Conservation (phyloP, 2,888 invertebrate species). For the Cryptosula pallasiana region DNA sequence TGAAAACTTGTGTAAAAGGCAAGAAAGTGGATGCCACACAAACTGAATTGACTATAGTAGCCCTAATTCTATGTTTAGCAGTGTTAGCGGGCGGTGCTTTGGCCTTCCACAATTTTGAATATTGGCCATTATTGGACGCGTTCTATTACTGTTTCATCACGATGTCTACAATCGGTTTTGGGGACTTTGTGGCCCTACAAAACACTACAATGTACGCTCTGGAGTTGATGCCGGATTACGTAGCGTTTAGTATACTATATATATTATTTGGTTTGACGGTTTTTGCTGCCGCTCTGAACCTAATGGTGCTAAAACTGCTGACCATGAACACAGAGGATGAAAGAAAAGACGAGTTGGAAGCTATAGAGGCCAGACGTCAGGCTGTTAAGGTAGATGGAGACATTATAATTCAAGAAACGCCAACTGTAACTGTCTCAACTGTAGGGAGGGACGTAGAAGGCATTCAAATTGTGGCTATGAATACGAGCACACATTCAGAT, state of each 20-base stretch:
- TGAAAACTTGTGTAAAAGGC: slow-evolving; percentile 74
- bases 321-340: slow-evolving; percentile 96
- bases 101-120: slow-evolving; percentile 88
- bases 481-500: not conserved
- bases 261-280: slow-evolving; percentile 96
- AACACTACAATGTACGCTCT: slow-evolving; percentile 77
- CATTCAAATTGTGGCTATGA: not conserved
- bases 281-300: slow-evolving; percentile 95
- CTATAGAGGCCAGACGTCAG: slow-evolving; percentile 84
- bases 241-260: slow-evolving; percentile 91
- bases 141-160: slow-evolving; percentile 99
- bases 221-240: slow-evolving; percentile 90
- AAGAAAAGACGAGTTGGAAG: slow-evolving; percentile 89
- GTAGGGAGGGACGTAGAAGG: not conserved
- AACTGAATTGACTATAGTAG: slow-evolving; percentile 84
- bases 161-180: slow-evolving; percentile 92
- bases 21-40: slow-evolving; percentile 70
- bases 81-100: slow-evolving; percentile 92
- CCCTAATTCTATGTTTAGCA: slow-evolving; percentile 73
- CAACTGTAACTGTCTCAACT: not conserved
- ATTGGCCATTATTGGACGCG: slow-evolving; percentile 81
- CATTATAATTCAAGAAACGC: slow-evolving; percentile 31
- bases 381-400: slow-evolving; percentile 93
- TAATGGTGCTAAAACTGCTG: slow-evolving; percentile 91
- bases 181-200: slow-evolving; percentile 96